Base-by-base conservation (phyloP, 2,113 vertebrate genomes). In the Sturnus vulgaris region DNA sequence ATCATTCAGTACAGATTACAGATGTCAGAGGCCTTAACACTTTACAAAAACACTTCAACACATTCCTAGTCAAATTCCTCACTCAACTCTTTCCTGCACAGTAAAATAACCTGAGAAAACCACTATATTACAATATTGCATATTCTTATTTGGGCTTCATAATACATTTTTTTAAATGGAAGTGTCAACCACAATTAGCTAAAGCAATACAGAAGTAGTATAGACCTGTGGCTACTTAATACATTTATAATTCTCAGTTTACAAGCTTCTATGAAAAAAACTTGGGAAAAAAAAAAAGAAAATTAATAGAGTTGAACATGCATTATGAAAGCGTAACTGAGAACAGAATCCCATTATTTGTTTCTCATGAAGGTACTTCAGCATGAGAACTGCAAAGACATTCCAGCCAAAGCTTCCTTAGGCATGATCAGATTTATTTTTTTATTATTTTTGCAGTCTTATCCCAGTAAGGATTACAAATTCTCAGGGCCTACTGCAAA, bases 81-180 rank as follows among this genome's bases (percentile, higher is more conserved):
- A 72, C 50, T 65, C 33, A 27, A 6, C 8, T 82, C 49, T 71
- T 49, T 71, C 18, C 65, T 64, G 27, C 16, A 82, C 33, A 84
- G 44, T 84, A 71, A 68, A 55, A 46, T 1, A 73, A 12, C 12
- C 31, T 8, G 21, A 84, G 21, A 55, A 66, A 89, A 73, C 5
- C 5, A 39, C 17, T 33, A 0, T 7, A 78, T 68, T 73, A 75
- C 25, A 83, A 12, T 10, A 25, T 3, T 0, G 0, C 2, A 35
- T 9, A 11, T 31, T 69, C 55, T 64, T 70, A 46, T 66, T 86
- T 76, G 2, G 11, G 37, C 27, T 66, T 71, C 35, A 71, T 8
- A 35, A 31, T 12, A 13, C 7, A 3, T 18, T 25, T 59, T 91
- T 87, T 85, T 25, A n/a, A 72, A 46, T 19, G 0, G 2, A 72